A percentile compares a stretch with the other conserved stretches of the same genome.
These are phyloP conservation scores for Hirudo medicinalis DNA, from an alignment of 1,140 invertebrate species.

Conservation along the genomic window DNA sequence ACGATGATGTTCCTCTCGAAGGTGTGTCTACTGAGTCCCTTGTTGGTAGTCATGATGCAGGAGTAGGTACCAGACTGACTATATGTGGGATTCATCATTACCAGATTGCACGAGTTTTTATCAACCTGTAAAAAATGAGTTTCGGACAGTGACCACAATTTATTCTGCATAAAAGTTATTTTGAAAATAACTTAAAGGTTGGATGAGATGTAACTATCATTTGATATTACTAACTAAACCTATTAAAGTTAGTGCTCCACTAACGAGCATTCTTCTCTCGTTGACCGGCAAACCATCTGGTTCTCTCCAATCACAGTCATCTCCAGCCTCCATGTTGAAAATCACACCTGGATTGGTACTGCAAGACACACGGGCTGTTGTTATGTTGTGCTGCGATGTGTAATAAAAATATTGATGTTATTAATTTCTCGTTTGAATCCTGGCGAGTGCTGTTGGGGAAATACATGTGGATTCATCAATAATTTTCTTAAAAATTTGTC, in stretches of 20 bases:
- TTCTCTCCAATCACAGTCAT: constrained; percentile 5
- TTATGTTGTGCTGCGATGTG: no score
- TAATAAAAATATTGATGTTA: no score
- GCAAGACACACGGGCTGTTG: no score
- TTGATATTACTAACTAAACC: neutral
- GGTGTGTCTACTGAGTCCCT: neutral
- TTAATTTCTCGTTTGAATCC: no score
- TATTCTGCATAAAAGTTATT: neutral
- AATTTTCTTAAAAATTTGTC: no score
- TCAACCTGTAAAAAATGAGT: constrained; percentile 3
- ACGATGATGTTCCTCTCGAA: neutral
- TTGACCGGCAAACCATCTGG: neutral
- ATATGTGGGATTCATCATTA: neutral
- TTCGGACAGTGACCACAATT: neutral
- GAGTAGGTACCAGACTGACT: neutral
- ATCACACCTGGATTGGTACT: no score
- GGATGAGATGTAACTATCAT: neutral
- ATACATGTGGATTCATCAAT: no score
- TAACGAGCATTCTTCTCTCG: neutral
- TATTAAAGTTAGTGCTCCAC: neutral
- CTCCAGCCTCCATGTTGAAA: neutral
- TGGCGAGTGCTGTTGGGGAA: no score
- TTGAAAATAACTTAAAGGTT: neutral
- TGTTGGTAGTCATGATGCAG: neutral
- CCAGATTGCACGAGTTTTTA: neutral